phyloP scores from a whole-genome alignment of 2,888 invertebrate genomes.

The Brachynemurus nebulosus region DNA sequence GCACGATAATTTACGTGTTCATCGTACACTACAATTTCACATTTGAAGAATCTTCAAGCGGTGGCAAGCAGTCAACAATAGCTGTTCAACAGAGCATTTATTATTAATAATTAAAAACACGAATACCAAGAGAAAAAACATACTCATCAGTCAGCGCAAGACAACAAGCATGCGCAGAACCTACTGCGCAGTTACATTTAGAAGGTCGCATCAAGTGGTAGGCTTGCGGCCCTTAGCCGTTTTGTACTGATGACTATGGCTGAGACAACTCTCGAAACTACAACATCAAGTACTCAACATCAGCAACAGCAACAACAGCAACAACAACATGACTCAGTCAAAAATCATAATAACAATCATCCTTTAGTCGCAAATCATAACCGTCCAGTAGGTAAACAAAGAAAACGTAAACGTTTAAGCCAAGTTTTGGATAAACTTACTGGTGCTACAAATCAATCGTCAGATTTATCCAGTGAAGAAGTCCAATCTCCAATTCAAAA shows the following conservation, averaged over 20 bases:
- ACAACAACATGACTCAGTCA: constrained; percentile 30
- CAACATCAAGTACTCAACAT: constrained; percentile 33
- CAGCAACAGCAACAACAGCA: constrained; percentile 23
- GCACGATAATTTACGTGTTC: constrained; percentile 1
- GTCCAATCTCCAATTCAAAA: neutral
- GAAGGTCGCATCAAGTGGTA: constrained; percentile 18
- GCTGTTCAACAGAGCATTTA: neutral
- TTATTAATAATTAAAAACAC: neutral
- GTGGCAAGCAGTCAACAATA: neutral
- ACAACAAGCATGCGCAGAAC: constrained; percentile 5
- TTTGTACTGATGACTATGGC: constrained; percentile 58
- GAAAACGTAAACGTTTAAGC: constrained; percentile 65
- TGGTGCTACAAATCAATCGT: constrained; percentile 25
- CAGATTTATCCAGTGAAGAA: constrained; percentile 14
- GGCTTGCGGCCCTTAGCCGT: constrained; percentile 43
- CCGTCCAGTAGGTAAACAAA: constrained; percentile 45
- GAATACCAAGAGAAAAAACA: constrained; percentile 3
- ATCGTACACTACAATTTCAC: neutral
- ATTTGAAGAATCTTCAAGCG: neutral
- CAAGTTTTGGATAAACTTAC: constrained; percentile 66
- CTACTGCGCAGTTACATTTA: neutral
- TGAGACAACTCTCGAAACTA: constrained; percentile 45
- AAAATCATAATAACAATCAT: constrained; percentile 38
- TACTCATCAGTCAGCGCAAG: neutral
- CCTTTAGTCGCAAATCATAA: constrained; percentile 47